Evolutionary conservation across 2,113 vertebrate species (phyloP).

Genomic region (Stictonetta naevosa): DNA sequence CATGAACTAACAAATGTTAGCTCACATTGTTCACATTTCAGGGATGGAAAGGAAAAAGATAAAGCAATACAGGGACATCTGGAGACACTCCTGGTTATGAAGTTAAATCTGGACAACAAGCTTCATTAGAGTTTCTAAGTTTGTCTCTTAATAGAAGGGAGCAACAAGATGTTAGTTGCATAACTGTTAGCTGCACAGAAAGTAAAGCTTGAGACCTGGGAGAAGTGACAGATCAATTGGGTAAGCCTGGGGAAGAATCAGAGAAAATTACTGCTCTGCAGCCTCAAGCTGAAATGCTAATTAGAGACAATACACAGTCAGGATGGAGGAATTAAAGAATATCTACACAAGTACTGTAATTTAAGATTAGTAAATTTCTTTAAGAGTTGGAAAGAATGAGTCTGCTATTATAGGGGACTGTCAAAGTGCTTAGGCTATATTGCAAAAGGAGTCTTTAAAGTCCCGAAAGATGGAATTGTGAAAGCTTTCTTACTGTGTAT

Average conservation of each 20-base stretch:
- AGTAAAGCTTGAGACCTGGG: conserved; percentile 3
- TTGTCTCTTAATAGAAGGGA: conserved; percentile 2
- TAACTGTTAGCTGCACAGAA: conserved; percentile 19
- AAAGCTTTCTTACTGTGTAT: background rate
- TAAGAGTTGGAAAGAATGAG: conserved; percentile 36
- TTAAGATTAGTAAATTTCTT: conserved; percentile 58
- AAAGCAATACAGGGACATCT: background rate
- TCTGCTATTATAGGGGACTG: conserved; percentile 18
- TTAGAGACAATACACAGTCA: conserved; percentile 46
- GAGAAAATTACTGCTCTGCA: conserved; percentile 49
- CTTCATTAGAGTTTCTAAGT: background rate
- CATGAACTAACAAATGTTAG: too few relatives aligned
- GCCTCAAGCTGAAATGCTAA: conserved; percentile 62
- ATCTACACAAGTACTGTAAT: conserved; percentile 45
- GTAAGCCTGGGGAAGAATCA: conserved; percentile 1
- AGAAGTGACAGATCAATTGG: conserved; percentile 37
- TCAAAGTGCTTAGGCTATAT: conserved; percentile 10
- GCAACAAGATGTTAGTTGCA: background rate
- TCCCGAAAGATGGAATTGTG: background rate
- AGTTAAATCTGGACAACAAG: conserved; percentile 18
- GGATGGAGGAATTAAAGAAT: conserved; percentile 24
- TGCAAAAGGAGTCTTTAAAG: conserved; percentile 19
- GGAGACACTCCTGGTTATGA: background rate
- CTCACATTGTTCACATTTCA: background rate
- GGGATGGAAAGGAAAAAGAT: background rate